These are phyloP conservation scores for Cuculus canorus DNA, from an alignment of 2,797 vertebrate species.

Conservation along the genomic window DNA sequence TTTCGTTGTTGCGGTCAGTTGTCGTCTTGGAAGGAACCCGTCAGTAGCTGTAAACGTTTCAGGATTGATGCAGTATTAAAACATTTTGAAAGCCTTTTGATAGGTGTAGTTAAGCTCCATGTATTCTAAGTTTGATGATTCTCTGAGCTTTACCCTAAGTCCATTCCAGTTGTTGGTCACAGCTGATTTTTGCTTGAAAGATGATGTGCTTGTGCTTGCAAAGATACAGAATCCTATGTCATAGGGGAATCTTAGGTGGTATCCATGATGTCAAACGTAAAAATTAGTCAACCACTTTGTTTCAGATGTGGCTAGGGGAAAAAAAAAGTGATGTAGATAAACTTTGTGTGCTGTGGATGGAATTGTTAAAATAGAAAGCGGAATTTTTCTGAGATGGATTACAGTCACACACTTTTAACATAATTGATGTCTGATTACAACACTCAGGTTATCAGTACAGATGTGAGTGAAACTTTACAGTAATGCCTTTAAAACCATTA, in stretches of 20 bases:
- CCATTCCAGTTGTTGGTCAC: neutral
- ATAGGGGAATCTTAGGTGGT: no score
- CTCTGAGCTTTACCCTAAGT: neutral
- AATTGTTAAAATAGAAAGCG: neutral
- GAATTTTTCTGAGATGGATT: neutral
- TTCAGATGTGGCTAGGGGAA: neutral
- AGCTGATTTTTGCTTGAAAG: neutral
- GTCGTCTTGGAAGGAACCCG: no score
- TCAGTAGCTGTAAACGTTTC: no score
- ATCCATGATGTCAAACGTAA: neutral
- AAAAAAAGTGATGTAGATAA: neutral
- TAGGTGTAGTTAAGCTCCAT: neutral
- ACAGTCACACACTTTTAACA: neutral
- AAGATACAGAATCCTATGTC: neutral
- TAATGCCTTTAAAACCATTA: neutral
- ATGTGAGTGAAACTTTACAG: neutral
- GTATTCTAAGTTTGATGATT: neutral
- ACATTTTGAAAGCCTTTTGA: neutral
- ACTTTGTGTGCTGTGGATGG: neutral
- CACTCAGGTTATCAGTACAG: neutral
- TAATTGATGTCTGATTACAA: neutral
- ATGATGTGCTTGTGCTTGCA: neutral
- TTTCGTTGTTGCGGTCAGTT: no score
- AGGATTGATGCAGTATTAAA: neutral
- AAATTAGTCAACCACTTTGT: neutral